Evolutionary conservation across 2,888 invertebrate genomes (phyloP).

Genomic region (Drepanosiphum platanoidis): DNA sequence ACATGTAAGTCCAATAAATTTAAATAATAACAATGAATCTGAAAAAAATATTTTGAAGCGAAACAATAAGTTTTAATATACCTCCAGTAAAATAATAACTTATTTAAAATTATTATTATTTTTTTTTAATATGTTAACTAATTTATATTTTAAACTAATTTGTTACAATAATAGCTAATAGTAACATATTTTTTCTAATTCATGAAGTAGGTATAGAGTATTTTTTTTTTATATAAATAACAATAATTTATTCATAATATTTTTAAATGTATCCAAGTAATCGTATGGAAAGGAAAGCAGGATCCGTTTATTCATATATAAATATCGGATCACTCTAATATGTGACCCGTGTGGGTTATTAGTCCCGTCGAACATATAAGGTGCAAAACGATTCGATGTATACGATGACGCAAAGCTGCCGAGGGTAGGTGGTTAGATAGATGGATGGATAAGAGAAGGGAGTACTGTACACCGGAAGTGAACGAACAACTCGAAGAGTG

Average conservation of each 20-base stretch:
- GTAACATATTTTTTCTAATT: no score
- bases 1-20: neutral
- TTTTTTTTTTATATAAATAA: no score
- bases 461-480: constrained; percentile 40
- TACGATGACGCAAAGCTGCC: neutral
- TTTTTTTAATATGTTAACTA: no score
- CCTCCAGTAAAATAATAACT: no score
- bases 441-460: neutral
- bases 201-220: no score
- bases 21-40: no score
- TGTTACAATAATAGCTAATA: no score
- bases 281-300: neutral
- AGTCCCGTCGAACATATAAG: neutral
- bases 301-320: neutral
- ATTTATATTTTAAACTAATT: no score
- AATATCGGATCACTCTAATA: neutral
- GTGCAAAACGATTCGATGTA: constrained; percentile 1
- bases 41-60: no score
- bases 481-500: constrained; percentile 50
- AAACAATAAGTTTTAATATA: no score
- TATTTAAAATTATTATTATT: no score
- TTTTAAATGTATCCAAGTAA: neutral
- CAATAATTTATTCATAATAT: no score
- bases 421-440: neutral
- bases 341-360: neutral